A percentile compares a stretch with the other conserved stretches of the same genome.
phyloP scores from a whole-genome alignment of 2,797 vertebrate species.

The Scomberomorus guttatus region DNA sequence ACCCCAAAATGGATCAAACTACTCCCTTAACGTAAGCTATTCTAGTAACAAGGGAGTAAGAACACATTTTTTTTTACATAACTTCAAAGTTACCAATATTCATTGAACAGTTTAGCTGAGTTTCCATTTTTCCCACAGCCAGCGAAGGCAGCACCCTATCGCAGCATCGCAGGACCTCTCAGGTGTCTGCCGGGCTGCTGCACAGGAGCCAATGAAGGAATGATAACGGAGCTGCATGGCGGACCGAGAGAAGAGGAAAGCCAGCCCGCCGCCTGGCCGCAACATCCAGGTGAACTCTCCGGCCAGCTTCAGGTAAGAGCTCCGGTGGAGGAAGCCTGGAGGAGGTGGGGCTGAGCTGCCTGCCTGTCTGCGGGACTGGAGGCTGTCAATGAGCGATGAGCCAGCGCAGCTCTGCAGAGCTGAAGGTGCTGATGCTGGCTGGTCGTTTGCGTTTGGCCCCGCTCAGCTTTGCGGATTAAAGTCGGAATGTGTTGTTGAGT shows the following conservation, averaged over 20 bases:
- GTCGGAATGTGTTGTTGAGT: conserved; percentile 35
- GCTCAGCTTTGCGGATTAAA: conserved; percentile 19
- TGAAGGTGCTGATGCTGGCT: conserved; percentile 33
- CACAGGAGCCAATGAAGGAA: conserved; percentile 68
- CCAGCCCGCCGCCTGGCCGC: conserved; percentile 79
- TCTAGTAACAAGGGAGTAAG: no score
- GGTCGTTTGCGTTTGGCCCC: conserved; percentile 16
- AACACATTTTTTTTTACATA: no score
- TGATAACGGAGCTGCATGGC: conserved; percentile 85
- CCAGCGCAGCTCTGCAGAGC: conserved; percentile 21
- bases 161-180: conserved; percentile 58
- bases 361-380: neutral
- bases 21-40: no score
- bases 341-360: neutral
- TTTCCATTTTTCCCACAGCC: conserved; percentile 46
- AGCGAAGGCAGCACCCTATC: conserved; percentile 53
- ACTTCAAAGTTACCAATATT: no score
- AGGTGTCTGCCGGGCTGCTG: conserved; percentile 64
- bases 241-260: conserved; percentile 89
- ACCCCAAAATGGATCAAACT: no score
- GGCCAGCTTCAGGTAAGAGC: conserved; percentile 74
- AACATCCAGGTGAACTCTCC: conserved; percentile 69
- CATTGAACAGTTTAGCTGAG: no score
- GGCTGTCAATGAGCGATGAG: conserved; percentile 8
- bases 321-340: neutral